Base-by-base conservation (phyloP, 2,888 invertebrate species). In the Lasioglossum zephyrum region DNA sequence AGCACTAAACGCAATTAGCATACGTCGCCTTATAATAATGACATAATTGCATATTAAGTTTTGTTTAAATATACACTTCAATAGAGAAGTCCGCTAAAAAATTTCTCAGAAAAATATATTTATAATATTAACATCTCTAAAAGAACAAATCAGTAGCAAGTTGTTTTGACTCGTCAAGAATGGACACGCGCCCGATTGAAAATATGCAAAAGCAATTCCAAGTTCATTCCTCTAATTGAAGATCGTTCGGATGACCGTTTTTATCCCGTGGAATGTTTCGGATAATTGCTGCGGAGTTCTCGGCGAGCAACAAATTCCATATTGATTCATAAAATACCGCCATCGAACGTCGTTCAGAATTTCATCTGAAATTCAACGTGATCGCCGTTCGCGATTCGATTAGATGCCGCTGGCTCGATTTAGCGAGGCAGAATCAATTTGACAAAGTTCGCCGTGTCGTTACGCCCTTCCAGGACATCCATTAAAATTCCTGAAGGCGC, bases 401-500 rank as follows among this genome's bases (percentile, higher is more conserved):
- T 60, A 31, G 49, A 69, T 6, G 9, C 11, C 0, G 31, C 16
- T 36, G 36, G 39, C 53, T 9, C 36, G 69, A 69, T 53, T 80
- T 57, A 39, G 72, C 85, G 57, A 36, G 72, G 77, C 63, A 66
- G 85, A 74, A 81, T 81, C 72, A 81, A 83, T 81, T 81, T 86
- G 80, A 85, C 85, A 85, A 85, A 86, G 53, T 79, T 69, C 75
- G 85, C 66, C 78, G 57, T 41, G 81, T 70, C 69, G 78, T 87
- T 76, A 41, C 81, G 75, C 81, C 44, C 84, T 57, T 77, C 73
- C 79, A 79, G 47, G 77, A 85, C 82, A 76, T 82, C 91, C 88
- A 92, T 92, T 92, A 92, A 92, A 92, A 92, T 92, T 92, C 90
- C 87, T 89, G 81, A 84, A 88, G 90, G 88, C 89, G 89, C 85